A percentile compares a stretch with the other conserved stretches of the same genome.
These are phyloP conservation scores for Dendrocopos noguchii DNA, from an alignment of 2,113 vertebrate genomes.

Conservation along the genomic window DNA sequence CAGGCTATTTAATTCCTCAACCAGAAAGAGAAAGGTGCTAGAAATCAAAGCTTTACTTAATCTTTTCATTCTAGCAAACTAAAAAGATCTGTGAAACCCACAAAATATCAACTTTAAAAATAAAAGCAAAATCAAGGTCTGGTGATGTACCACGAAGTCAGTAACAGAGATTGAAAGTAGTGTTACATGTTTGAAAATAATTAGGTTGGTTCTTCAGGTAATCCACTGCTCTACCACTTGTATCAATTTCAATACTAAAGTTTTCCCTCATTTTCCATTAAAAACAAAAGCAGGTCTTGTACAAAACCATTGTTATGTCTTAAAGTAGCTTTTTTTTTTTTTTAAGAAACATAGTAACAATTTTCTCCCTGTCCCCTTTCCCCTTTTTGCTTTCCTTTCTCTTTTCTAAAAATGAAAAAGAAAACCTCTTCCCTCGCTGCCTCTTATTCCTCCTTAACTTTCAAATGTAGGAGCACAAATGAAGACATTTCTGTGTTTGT, in stretches of 20 bases:
- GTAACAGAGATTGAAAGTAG: background rate
- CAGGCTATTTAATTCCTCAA: slow-evolving; percentile 33
- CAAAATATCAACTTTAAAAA: background rate
- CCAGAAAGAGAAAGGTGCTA: slow-evolving; percentile 15
- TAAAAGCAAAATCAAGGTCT: background rate
- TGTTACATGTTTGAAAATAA: background rate
- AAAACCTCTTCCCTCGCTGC: no score
- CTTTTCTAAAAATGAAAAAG: background rate
- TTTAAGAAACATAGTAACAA: background rate
- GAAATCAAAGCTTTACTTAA: slow-evolving; percentile 36
- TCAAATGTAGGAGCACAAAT: background rate
- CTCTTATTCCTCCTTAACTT: background rate
- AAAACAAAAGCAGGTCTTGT: background rate
- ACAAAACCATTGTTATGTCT: background rate
- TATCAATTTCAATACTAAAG: background rate
- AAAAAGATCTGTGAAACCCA: background rate
- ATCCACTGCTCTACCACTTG: background rate
- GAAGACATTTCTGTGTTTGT: background rate
- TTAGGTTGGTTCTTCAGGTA: background rate
- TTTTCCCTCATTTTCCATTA: background rate
- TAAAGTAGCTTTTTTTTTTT: background rate
- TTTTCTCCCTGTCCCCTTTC: background rate
- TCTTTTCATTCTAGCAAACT: slow-evolving; percentile 1
- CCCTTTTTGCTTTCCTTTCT: background rate
- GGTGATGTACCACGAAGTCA: background rate